phyloP scores from a whole-genome alignment of 2,797 vertebrate species.

The Periophthalmus magnuspinnatus region DNA sequence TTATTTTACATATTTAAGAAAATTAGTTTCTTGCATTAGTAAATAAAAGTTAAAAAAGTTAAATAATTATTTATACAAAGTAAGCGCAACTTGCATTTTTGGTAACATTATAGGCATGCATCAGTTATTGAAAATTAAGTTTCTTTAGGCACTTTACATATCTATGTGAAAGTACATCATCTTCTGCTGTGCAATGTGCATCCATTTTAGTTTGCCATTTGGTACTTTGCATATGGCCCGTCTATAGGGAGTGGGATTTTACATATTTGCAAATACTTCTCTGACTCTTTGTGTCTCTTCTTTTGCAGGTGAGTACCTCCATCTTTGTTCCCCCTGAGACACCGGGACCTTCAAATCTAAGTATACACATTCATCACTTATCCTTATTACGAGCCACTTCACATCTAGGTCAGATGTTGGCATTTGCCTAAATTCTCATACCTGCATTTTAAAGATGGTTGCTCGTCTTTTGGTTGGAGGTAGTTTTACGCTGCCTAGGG shows the following conservation, averaged over 20 bases:
- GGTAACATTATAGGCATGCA: neutral
- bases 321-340: conserved; percentile 24
- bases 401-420: conserved; percentile 3
- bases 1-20: too few relatives aligned
- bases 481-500: neutral
- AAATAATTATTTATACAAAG: neutral
- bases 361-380: conserved; percentile 38
- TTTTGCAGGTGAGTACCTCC: conserved; percentile 75
- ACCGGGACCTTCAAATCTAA: conserved; percentile 39
- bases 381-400: neutral
- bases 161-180: neutral
- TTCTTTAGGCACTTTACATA: neutral
- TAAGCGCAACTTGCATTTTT: neutral
- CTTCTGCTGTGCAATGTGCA: neutral
- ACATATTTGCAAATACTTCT: neutral
- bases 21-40: neutral
- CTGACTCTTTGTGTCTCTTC: conserved; percentile 42
- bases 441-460: neutral
- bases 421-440: neutral
- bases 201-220: neutral
- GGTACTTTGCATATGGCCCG: conserved; percentile 3
- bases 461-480: neutral
- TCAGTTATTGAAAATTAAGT: neutral
- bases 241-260: neutral
- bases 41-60: neutral